phyloP scores from a whole-genome alignment of 2,888 invertebrate genomes.

The Lysandra coridon region DNA sequence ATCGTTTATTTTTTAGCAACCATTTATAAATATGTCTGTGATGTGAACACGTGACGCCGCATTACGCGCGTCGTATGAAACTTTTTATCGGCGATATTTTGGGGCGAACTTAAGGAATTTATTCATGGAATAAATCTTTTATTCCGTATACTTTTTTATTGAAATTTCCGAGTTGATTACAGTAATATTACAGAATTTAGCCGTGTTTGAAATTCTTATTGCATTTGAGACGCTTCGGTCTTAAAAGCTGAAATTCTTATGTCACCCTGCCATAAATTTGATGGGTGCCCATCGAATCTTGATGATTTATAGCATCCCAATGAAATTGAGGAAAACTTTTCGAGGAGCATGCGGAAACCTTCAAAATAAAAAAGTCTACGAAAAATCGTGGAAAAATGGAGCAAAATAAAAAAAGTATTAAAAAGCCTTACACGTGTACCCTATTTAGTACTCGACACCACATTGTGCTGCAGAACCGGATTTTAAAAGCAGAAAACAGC shows the following conservation, averaged over 20 bases:
- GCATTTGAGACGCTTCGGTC: background rate
- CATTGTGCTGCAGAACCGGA: too few species aligned
- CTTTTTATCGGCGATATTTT: background rate
- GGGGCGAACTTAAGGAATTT: background rate
- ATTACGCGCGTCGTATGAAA: background rate
- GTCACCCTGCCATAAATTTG: background rate
- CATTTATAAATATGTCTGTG: background rate
- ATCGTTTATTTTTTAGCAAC: background rate
- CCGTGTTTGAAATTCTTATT: background rate
- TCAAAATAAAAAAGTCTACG: background rate
- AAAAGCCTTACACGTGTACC: too few species aligned
- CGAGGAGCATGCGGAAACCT: background rate
- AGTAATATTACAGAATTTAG: background rate
- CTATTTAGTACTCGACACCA: too few species aligned
- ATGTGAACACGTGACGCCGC: background rate
- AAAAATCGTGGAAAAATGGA: background rate
- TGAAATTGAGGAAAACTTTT: constrained; percentile 10
- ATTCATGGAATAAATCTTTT: background rate
- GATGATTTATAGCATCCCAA: background rate
- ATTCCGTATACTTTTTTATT: background rate
- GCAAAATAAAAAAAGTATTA: too few species aligned
- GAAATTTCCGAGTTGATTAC: background rate
- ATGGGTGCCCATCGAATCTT: constrained; percentile 1
- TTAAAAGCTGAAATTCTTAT: background rate
- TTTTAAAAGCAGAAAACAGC: too few species aligned